These are phyloP conservation scores for Helicorthomorpha holstii DNA, from an alignment of 1,140 invertebrate genomes.

Conservation along the genomic window DNA sequence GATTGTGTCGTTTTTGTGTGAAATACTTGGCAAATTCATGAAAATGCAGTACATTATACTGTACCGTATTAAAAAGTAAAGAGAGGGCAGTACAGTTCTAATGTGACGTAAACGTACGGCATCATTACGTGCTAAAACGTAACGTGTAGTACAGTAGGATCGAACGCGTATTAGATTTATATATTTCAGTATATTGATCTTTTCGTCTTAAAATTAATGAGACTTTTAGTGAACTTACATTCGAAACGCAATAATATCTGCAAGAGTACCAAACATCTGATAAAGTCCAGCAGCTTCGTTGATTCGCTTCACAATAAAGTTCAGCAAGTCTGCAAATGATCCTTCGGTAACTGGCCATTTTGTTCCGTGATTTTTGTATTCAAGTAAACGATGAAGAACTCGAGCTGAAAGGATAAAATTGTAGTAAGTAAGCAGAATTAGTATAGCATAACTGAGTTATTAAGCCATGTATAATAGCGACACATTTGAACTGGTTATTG, in stretches of 20 bases:
- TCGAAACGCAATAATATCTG: conserved; percentile 19
- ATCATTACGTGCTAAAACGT: too few species aligned
- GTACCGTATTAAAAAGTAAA: too few species aligned
- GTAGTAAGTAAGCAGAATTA: too few species aligned
- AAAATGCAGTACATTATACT: too few species aligned
- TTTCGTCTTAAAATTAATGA: not conserved
- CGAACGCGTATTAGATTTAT: too few species aligned
- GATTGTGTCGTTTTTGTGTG: too few species aligned
- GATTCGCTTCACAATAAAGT: conserved; percentile 23
- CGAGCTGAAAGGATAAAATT: conserved; percentile 19
- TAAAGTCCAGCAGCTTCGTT: conserved; percentile 31
- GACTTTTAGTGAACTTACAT: conserved; percentile 14
- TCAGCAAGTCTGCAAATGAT: conserved; percentile 19
- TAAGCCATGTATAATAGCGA: too few species aligned
- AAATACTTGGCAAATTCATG: too few species aligned
- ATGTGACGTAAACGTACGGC: too few species aligned
- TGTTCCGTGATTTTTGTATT: conserved; percentile 24
- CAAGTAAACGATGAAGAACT: conserved; percentile 23
- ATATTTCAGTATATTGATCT: not conserved
- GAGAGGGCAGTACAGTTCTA: too few species aligned
- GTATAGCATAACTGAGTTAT: too few species aligned
- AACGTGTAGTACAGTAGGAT: too few species aligned
- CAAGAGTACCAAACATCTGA: conserved; percentile 30
- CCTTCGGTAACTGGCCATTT: conserved; percentile 23
- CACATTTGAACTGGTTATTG: not conserved